Evolutionary conservation across 2,888 invertebrate species (phyloP), one percentile per base, ranked within the genome.

Genomic region (Cataglyphis livida): DNA sequence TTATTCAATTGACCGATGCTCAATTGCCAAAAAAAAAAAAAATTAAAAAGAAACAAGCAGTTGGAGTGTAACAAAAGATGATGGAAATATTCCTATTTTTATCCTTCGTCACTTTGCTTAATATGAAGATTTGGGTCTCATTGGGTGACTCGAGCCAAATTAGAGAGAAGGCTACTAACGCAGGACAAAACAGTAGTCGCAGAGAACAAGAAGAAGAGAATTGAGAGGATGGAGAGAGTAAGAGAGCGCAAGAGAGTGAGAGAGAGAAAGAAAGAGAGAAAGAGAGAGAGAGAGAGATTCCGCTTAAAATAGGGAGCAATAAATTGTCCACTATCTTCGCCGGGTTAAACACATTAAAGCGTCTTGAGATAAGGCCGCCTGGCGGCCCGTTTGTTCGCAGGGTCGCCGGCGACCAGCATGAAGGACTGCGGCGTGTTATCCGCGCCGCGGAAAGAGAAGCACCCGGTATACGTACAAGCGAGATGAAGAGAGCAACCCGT

Each of bases 301-400:
- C 87, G 91, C 92, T 93, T 92, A 93, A 94, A 94, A 94, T 93
- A 93, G 93, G 92, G 93, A 89, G 92, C 93, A 92, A 94, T 94
- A 94, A 94, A 94, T 94, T 93, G 92, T 90, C 91, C 92, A 92
- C 93, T 94, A 94, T 94, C 94, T 94, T 92, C 89, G 91, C 90
- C 92, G 93, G 93, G 93, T 93, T 94, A 93, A 94, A 93, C 92
- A 93, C 93, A 93, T 93, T 93, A 93, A 93, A 94, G 93, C 93
- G 93, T 93, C 93, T 93, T 93, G 93, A 93, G 93, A 93, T 93
- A 93, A 93, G 91, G 90, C 90, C 87, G 87, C 89, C 89, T 89
- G 92, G 91, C 92, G 93, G 93, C 90, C 92, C 93, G 93, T 94
- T 94, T 93, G 94, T 93, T 92, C 92, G 89, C 90, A 87, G 90